Evolutionary conservation across 2,113 vertebrate genomes (phyloP), one percentile per base, ranked within the genome.

Genomic region (Eulemur macaco): DNA sequence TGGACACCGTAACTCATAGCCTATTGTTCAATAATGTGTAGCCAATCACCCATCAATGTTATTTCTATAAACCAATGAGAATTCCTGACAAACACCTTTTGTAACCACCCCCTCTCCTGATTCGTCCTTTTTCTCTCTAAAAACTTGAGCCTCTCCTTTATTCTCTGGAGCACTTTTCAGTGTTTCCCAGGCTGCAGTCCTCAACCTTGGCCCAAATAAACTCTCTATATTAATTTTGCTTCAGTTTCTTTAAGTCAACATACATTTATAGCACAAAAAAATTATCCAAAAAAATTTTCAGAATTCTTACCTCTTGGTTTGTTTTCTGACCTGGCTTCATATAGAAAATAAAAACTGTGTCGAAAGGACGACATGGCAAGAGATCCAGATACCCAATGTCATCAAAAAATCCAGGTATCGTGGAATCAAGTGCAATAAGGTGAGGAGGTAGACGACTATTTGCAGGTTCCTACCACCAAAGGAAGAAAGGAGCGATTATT

Each of bases 361-460:
- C 99, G 96, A 99, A 99, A 45, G 99, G 99, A 96, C 99, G 99
- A 98, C 99, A 99, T 0, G 99, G 99, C 76, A 99, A 98, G 85
- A 99, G 98, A 98, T 99, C 99, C 98, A 99, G 97, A 98, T 99
- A 99, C 96, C 99, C 99, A 92, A 99, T 98, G 97, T 99, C 99
- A 97, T 99, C 99, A 98, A 99, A 99, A 98, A 99, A 99, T 1
- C 99, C 99, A 50, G 99, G 99, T 92, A 99, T 98, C 45, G 99
- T 98, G 23, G 99, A 99, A 97, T 99, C 99, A 98, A 99, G 99
- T 97, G 99, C 99, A 98, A 99, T 99, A 95, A 99, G 99, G 98
- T 99, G 99, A 98, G 99, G 99, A 99, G 99, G 99, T 99, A 99
- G 99, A 97, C 99, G 99, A 97, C 99, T 99, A 98, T 99, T 99